Conservation (phyloP, 2,888 invertebrate species). For the Pheosia tremula region DNA sequence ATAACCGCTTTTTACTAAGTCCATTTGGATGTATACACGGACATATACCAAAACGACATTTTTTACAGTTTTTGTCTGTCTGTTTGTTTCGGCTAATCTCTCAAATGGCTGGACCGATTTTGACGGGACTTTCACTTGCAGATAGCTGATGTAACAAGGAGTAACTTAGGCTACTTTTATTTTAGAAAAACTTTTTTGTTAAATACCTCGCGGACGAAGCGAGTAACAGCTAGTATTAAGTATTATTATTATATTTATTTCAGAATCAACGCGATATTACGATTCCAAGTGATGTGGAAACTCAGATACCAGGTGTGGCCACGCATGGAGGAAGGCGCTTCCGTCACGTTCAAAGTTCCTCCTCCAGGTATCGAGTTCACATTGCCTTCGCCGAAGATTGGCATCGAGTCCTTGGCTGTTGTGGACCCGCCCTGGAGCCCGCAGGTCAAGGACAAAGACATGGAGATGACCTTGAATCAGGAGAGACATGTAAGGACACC, state of each 20-base stretch:
- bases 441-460: conserved; percentile 98
- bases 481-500: conserved; percentile 92
- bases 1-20: background rate
- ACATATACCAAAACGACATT: too few relatives aligned
- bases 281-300: conserved; percentile 98
- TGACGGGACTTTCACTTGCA: too few relatives aligned
- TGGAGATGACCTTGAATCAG: conserved; percentile 99
- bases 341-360: conserved; percentile 97
- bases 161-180: too few relatives aligned
- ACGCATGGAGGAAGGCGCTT: conserved; percentile 99
- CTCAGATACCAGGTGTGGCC: conserved; percentile 99
- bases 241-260: conserved; percentile 42
- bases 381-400: conserved; percentile 98
- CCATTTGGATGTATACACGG: too few relatives aligned
- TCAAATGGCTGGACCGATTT: too few relatives aligned
- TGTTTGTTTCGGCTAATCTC: too few relatives aligned
- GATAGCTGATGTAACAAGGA: too few relatives aligned
- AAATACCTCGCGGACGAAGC: too few relatives aligned
- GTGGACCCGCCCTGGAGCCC: conserved; percentile 99
- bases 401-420: conserved; percentile 96
- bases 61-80: too few relatives aligned
- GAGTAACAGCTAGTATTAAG: background rate
- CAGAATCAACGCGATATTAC: conserved; percentile 79
- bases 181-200: too few relatives aligned
- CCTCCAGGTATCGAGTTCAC: conserved; percentile 99